A percentile compares a stretch with the other conserved stretches of the same genome.
phyloP scores from a whole-genome alignment of 1,140 invertebrate genomes.

The Ceratina calcarata region DNA sequence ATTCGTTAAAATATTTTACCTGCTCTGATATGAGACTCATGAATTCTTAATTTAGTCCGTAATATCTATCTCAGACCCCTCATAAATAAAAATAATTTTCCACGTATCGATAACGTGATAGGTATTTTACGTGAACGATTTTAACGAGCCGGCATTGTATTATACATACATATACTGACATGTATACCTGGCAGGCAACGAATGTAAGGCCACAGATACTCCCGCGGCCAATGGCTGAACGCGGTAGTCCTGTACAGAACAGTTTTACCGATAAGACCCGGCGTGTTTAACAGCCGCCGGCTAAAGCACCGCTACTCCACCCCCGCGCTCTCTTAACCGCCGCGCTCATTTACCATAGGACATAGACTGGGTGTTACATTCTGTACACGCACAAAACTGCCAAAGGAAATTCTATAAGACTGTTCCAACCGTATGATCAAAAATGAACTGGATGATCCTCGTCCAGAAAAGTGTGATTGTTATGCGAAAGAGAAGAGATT shows the following conservation, averaged over 20 bases:
- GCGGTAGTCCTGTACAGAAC: conserved; percentile 72
- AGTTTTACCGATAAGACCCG: conserved; percentile 77
- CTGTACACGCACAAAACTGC: conserved; percentile 56
- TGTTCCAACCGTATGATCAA: conserved; percentile 8
- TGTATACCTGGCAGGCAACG: conserved; percentile 64
- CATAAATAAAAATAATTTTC: neutral
- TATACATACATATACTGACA: conserved; percentile 63
- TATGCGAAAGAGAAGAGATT: neutral
- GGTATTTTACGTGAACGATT: conserved; percentile 54
- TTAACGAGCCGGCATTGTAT: conserved; percentile 57
- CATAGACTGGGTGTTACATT: conserved; percentile 61
- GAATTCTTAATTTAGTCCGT: too few relatives aligned
- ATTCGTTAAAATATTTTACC: too few relatives aligned
- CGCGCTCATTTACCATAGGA: conserved; percentile 62
- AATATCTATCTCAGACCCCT: too few relatives aligned
- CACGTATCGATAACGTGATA: neutral
- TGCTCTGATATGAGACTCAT: too few relatives aligned
- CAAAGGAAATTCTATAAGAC: conserved; percentile 56
- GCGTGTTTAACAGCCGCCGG: conserved; percentile 76
- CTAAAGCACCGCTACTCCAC: conserved; percentile 69
- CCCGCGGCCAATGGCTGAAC: conserved; percentile 69
- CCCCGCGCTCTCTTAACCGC: conserved; percentile 47
- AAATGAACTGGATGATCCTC: conserved; percentile 2
- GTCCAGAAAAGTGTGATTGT: neutral
- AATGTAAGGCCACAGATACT: conserved; percentile 67